Evolutionary conservation across 2,888 invertebrate species (phyloP).

Genomic region (Aproaerema taeniolella): DNA sequence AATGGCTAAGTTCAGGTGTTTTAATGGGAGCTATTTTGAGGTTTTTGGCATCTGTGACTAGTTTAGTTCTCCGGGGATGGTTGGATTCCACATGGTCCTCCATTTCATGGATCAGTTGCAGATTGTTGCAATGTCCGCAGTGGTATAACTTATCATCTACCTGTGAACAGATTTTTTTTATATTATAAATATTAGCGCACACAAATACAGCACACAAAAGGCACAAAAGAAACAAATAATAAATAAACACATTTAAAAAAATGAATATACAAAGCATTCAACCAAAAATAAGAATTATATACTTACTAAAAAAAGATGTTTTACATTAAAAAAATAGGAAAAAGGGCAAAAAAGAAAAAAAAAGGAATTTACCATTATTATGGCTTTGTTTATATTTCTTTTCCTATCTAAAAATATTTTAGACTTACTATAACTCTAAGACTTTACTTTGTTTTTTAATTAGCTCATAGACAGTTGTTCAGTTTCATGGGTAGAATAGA

Average conservation of each 20-base stretch:
- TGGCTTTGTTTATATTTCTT: no score
- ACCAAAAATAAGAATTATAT: neutral
- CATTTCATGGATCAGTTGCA: slow-evolving; percentile 22
- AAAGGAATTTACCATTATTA: no score
- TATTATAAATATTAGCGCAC: neutral
- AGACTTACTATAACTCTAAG: no score
- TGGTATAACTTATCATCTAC: slow-evolving; percentile 31
- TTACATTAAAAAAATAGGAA: no score
- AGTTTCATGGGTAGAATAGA: no score
- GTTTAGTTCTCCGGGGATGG: slow-evolving; percentile 16
- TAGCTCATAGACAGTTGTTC: no score
- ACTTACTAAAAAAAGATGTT: no score
- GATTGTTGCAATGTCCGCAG: slow-evolving; percentile 39
- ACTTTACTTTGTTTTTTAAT: no score
- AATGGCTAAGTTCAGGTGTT: neutral
- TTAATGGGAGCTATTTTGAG: neutral
- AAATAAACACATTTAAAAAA: neutral
- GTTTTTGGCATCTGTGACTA: neutral
- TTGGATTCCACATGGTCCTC: slow-evolving; percentile 23
- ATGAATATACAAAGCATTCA: no score
- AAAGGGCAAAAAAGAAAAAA: no score
- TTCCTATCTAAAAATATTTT: no score
- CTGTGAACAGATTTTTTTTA: slow-evolving; percentile 22
- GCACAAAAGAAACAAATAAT: neutral
- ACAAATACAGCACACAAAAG: neutral